Evolutionary conservation across 2,888 invertebrate genomes (phyloP).

Genomic region (Nemotelus nigrinus): DNA sequence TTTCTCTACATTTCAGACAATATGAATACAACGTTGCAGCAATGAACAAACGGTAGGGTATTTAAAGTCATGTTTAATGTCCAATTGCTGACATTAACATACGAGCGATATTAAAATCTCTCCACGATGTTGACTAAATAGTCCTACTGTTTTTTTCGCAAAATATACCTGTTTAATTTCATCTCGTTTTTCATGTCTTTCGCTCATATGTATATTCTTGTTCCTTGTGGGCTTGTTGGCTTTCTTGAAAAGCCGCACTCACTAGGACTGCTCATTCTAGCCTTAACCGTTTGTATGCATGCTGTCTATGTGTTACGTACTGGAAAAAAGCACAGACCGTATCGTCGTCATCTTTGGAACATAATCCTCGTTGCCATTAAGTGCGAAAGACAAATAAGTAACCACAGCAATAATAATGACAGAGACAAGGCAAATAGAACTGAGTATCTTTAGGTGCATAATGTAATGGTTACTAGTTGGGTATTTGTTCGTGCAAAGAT

Average conservation of each 20-base stretch:
- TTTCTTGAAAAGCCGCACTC: too few relatives aligned
- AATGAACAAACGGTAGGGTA: slow-evolving; percentile 28
- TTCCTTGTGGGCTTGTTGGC: too few relatives aligned
- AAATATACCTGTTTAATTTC: slow-evolving; percentile 1
- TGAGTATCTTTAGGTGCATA: neutral
- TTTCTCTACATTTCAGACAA: too few relatives aligned
- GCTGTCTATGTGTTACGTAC: too few relatives aligned
- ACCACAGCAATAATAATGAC: slow-evolving; percentile 32
- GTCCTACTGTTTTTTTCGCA: slow-evolving; percentile 26
- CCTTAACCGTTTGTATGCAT: too few relatives aligned
- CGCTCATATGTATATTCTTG: neutral
- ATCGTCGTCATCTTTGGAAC: neutral
- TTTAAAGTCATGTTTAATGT: slow-evolving; percentile 39
- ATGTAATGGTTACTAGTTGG: neutral
- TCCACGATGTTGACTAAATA: slow-evolving; percentile 25
- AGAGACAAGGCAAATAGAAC: slow-evolving; percentile 34
- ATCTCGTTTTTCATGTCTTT: neutral
- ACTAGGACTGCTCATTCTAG: too few relatives aligned
- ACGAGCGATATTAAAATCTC: slow-evolving; percentile 35
- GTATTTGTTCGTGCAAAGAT: too few relatives aligned
- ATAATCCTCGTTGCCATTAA: slow-evolving; percentile 1
- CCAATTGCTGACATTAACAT: slow-evolving; percentile 37
- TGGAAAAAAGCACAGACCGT: too few relatives aligned
- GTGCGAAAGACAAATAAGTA: slow-evolving; percentile 33
- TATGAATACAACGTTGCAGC: neutral